Base-by-base conservation (phyloP, 2,113 vertebrate genomes). In the Vulpes ferrilata region DNA sequence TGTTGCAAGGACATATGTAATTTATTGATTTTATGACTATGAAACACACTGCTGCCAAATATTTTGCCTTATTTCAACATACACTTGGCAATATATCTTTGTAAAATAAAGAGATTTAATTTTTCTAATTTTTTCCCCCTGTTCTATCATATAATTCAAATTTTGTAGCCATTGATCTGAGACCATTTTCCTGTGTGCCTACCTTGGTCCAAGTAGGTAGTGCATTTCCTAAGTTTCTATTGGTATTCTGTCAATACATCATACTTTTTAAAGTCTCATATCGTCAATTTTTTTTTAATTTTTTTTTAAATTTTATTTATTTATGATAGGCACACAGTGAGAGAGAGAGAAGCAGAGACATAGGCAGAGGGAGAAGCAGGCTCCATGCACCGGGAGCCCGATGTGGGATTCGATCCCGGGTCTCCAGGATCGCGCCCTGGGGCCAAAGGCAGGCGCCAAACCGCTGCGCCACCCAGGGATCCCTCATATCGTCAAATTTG, bases 1-100 rank as follows among this genome's bases (percentile, higher is more conserved):
- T 67, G 38, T 59, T 83, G 6, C 48, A 90, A 92, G 20, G 62
- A 90, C 15, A 12, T 81, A 23, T 64, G 5, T 67, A 65, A 85
- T 71, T 93, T 79, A 94, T 73, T 55, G 43, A 79, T n/a, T 80
- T 79, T 60, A 79, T 30, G 43, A 89, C 62, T 67, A 78, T 0
- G 1, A 78, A 95, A 84, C 16, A 88, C 22, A 30, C 6, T 43
- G 51, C 23, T 25, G 19, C 12, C 27, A 94, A 85, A 25, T 55
- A 80, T 35, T 93, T 76, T 92, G 27, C 53, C 81, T 95, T 80
- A 95, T 79, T 82, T 94, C 60, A 91, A 88, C 6, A 93, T 35
- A 71, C 3, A 53, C 30, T 85, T 94, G 30, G 30, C 51, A 17
- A 88, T 86, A 79, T 60, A 5, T 30, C 94, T 97, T 95, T 62